Percentiles rank a stretch among this genome's conserved stretches.
These are phyloP conservation scores for Candoia aspera DNA, from an alignment of 2,113 vertebrate species.

Conservation along the genomic window DNA sequence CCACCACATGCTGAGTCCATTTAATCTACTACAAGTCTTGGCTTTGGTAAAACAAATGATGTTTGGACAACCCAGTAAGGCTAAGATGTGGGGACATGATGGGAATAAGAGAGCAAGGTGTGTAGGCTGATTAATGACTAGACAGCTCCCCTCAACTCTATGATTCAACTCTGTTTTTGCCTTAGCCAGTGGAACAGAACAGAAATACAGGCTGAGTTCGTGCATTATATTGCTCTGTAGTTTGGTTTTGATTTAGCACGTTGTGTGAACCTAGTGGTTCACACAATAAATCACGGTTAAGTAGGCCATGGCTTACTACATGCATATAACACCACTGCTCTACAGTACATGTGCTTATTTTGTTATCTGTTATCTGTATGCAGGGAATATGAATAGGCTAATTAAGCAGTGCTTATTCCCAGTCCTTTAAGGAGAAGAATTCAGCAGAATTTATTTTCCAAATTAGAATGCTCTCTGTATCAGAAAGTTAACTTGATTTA, in stretches of 20 bases:
- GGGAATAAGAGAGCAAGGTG: neutral
- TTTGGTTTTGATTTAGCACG: neutral
- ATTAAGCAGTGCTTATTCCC: neutral
- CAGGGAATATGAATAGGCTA: neutral
- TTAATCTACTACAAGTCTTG: neutral
- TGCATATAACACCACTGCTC: neutral
- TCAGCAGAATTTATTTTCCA: neutral
- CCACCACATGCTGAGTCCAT: neutral
- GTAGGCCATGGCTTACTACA: neutral
- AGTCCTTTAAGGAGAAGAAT: neutral
- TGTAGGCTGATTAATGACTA: neutral
- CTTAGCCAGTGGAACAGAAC: neutral
- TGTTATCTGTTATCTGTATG: neutral
- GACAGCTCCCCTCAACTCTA: neutral
- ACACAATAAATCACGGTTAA: neutral
- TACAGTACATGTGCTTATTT: neutral
- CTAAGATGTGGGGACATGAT: neutral
- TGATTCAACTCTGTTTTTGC: neutral
- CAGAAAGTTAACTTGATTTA: neutral
- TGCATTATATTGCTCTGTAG: neutral
- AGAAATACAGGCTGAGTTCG: neutral
- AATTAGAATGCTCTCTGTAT: neutral
- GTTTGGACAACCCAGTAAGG: neutral
- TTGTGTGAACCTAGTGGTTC: neutral
- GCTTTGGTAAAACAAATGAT: neutral